Evolutionary conservation across 2,888 invertebrate species (phyloP).

Genomic region (Drosophila acutilabella): DNA sequence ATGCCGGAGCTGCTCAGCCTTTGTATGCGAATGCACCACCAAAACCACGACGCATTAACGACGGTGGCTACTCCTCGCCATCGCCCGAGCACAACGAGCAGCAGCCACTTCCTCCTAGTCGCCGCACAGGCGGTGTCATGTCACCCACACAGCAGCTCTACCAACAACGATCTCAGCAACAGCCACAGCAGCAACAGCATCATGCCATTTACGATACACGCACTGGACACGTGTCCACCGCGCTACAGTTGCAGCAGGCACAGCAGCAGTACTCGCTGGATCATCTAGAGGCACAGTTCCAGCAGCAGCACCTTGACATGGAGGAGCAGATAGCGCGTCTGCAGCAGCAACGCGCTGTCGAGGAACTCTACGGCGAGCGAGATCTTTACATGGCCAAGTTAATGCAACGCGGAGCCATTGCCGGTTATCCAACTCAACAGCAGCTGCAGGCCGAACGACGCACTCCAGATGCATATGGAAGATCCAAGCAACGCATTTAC

Average conservation of each 20-base stretch:
- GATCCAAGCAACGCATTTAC: constrained; percentile 86
- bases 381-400: constrained; percentile 85
- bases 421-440: constrained; percentile 65
- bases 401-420: constrained; percentile 81
- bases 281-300: constrained; percentile 79
- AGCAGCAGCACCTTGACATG: constrained; percentile 82
- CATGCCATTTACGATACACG: constrained; percentile 86
- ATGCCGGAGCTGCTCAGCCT: constrained; percentile 86
- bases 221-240: constrained; percentile 84
- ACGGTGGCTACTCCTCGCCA: constrained; percentile 90
- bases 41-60: constrained; percentile 92
- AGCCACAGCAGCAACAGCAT: constrained; percentile 83
- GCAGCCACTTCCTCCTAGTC: constrained; percentile 69
- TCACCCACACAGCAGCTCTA: constrained; percentile 82
- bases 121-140: constrained; percentile 74
- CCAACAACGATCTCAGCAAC: constrained; percentile 82
- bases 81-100: constrained; percentile 88
- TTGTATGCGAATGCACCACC: constrained; percentile 96
- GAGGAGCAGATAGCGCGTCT: constrained; percentile 78
- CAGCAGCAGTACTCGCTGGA: constrained; percentile 80
- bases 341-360: constrained; percentile 77
- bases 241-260: constrained; percentile 81
- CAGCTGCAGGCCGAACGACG: constrained; percentile 87
- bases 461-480: constrained; percentile 93
- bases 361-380: constrained; percentile 84